Evolutionary conservation across 2,888 invertebrate species (phyloP), one percentile per base, ranked within the genome.

Genomic region (Rapana venosa): DNA sequence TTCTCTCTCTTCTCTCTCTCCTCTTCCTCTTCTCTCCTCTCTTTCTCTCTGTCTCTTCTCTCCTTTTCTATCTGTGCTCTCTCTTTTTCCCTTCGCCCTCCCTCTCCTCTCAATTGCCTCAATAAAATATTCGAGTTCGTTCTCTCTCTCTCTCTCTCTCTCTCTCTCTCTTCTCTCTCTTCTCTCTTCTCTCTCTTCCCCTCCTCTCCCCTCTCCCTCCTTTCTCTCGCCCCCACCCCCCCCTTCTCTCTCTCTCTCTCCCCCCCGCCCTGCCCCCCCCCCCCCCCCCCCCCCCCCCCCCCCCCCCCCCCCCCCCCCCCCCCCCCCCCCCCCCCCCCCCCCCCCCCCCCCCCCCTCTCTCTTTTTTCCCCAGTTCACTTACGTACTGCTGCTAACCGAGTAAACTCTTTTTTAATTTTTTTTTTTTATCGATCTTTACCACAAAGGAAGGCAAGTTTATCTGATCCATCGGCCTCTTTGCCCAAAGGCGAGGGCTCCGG

Each of bases 231-330:
- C 26, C 15, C 32, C 32, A 15, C 32, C 20, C 77, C 32, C 5
- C 32, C 22, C 32, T 1, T 79, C 26, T 79, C 30, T 79, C 32
- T 79, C 22, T 22, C 32, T 79, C 70, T 70, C 70, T 79, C 32
- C 20, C 77, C 32, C 26, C 20, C 35, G 30, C 32, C 77, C 30
- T 32, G n/a, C 77, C 30, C 77, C 30, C 77, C 30, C 77, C 30
- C 84, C 47, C 32, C n/a, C 61, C 85, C 84, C 30, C 83, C 35
- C 89, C 85, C 84, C 35, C 83, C 26, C 84, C 61, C 77, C 35
- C 32, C n/a, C 84, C 47, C 84, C n/a, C 56, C n/a, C 84, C 47
- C 84, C n/a, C 32, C n/a, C 47, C 22, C 77, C 47, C 47, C 30
- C 77, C 30, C 77, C 32, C 32, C 17, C 32, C 32, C 22, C 32